Evolutionary conservation across 1,140 invertebrate genomes (phyloP).

Genomic region (Octopus sinensis): DNA sequence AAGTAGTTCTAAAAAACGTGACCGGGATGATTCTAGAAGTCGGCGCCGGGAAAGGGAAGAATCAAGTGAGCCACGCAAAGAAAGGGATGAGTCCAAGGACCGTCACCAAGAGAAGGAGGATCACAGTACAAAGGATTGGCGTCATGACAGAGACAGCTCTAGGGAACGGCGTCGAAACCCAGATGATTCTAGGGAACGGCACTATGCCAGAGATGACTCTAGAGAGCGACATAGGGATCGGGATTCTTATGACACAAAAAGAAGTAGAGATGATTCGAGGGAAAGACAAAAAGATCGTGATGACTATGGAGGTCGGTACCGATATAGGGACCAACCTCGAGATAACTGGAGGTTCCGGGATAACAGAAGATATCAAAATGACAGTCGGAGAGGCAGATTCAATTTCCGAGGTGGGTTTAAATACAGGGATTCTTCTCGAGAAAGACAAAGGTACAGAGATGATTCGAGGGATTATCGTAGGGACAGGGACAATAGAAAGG

Average conservation of each 20-base stretch:
- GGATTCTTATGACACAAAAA: slow-evolving; percentile 17
- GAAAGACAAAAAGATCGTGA: slow-evolving; percentile 10
- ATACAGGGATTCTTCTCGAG: slow-evolving; percentile 11
- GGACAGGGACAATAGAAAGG: slow-evolving; percentile 15
- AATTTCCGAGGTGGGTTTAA: too few relatives aligned
- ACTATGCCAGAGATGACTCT: slow-evolving; percentile 2
- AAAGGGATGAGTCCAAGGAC: slow-evolving; percentile 9
- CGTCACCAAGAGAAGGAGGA: slow-evolving; percentile 26
- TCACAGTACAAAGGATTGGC: neutral
- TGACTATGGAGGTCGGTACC: neutral
- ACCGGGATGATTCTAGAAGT: neutral
- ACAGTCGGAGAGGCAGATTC: neutral
- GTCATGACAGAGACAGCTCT: slow-evolving; percentile 1
- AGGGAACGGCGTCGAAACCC: neutral
- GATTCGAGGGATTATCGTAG: slow-evolving; percentile 17
- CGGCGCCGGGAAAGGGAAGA: neutral
- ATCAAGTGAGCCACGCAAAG: neutral
- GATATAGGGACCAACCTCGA: neutral
- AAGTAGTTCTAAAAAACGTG: neutral
- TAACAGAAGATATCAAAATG: neutral
- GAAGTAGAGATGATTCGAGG: slow-evolving; percentile 11
- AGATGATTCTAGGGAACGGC: neutral
- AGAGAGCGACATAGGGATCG: slow-evolving; percentile 6
- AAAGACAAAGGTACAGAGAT: slow-evolving; percentile 19
- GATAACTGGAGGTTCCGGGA: neutral